These are phyloP conservation scores for Eumerus sabulonum DNA, from an alignment of 2,888 invertebrate species.

Conservation along the genomic window DNA sequence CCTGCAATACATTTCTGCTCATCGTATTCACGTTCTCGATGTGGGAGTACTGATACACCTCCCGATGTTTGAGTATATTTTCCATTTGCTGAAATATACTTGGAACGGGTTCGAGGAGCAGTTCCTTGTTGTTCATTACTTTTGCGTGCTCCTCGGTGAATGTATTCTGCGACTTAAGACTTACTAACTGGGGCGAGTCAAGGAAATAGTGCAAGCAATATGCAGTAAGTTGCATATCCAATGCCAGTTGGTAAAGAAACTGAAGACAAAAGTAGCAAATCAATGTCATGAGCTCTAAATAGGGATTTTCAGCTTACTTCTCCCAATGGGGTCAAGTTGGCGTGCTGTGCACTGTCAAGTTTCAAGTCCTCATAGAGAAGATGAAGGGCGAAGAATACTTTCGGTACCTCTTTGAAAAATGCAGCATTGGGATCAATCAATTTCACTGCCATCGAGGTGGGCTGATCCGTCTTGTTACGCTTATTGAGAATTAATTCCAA, in stretches of 20 bases:
- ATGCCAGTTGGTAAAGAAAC: constrained; percentile 87
- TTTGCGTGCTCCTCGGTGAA: constrained; percentile 81
- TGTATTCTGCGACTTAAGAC: constrained; percentile 69
- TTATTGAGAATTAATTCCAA: constrained; percentile 73
- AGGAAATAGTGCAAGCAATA: constrained; percentile 91
- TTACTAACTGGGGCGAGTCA: constrained; percentile 87
- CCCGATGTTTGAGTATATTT: constrained; percentile 81
- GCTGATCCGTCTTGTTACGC: constrained; percentile 44
- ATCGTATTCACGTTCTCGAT: constrained; percentile 86
- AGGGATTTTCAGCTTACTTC: constrained; percentile 73
- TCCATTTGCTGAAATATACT: constrained; percentile 86
- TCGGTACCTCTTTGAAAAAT: constrained; percentile 86
- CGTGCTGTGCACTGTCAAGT: constrained; percentile 85
- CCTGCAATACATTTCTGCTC: constrained; percentile 87
- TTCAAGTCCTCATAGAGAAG: constrained; percentile 95
- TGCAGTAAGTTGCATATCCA: constrained; percentile 85
- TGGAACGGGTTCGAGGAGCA: constrained; percentile 80
- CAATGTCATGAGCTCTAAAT: too few species aligned
- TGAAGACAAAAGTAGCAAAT: constrained; percentile 64
- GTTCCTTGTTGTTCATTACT: constrained; percentile 81
- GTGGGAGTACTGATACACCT: constrained; percentile 84
- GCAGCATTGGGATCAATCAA: constrained; percentile 80
- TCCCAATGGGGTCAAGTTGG: constrained; percentile 85
- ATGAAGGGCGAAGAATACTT: constrained; percentile 90
- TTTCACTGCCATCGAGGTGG: constrained; percentile 49